A percentile compares a stretch with the other conserved stretches of the same genome.
phyloP scores from a whole-genome alignment of 1,140 invertebrate genomes.

The Meloidogyne floridensis region DNA sequence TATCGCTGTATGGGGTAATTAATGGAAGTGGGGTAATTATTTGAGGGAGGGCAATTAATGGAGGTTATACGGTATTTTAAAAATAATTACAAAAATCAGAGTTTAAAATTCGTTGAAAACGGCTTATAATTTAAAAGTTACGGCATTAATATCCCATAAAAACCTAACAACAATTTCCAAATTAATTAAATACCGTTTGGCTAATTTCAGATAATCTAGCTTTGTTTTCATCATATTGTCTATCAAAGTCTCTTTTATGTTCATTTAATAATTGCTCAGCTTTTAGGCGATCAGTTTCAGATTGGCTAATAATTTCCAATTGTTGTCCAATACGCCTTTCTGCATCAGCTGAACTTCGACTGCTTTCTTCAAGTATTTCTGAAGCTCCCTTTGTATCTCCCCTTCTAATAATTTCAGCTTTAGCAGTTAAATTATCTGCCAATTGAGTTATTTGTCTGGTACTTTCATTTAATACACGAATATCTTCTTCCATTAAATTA shows the following conservation, averaged over 20 bases:
- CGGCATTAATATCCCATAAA: too few species aligned
- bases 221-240: constrained; percentile 61
- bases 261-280: constrained; percentile 57
- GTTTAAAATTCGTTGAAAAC: too few species aligned
- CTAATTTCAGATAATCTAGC: constrained; percentile 50
- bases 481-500: constrained; percentile 50
- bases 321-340: constrained; percentile 42
- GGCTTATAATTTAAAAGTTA: too few species aligned
- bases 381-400: constrained; percentile 64
- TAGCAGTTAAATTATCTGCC: constrained; percentile 54
- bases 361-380: constrained; percentile 58
- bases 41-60: too few species aligned
- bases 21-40: too few species aligned
- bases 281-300: constrained; percentile 45
- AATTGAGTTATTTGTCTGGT: constrained; percentile 39
- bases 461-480: constrained; percentile 51
- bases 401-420: constrained; percentile 56
- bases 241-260: constrained; percentile 59
- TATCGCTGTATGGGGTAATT: too few species aligned
- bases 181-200: constrained; percentile 28
- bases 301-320: constrained; percentile 39
- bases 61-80: too few species aligned
- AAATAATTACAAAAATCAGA: too few species aligned
- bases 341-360: constrained; percentile 44
- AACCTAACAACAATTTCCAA: too few species aligned